Evolutionary conservation across 2,888 invertebrate species (phyloP), one percentile per base, ranked within the genome.

Genomic region (Onthophagus sagittarius): DNA sequence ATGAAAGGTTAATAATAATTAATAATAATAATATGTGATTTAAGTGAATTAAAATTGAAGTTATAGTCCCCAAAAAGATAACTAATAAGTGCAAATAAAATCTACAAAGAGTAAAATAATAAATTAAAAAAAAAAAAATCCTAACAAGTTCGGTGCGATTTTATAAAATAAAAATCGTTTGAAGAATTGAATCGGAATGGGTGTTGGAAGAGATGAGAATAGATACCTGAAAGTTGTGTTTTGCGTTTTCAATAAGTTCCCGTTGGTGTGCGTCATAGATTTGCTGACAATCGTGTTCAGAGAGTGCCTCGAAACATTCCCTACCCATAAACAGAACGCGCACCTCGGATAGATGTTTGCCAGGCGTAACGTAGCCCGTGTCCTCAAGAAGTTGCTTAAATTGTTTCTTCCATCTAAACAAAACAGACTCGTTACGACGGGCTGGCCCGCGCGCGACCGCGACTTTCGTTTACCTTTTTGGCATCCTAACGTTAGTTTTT

Each of bases 191-290:
- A n/a, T n/a, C n/a, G n/a, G 39, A 53, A 53, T 53, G 39, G 23
- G 39, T 53, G 39, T 4, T 11, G 39, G 39, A 53, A 53, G 53
- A 71, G 65, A 69, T 11, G 67, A 23, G 23, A 23, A 31, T 64
- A 73, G 71, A 69, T 75, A 92, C 92, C 87, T 96, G 94, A 83
- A 97, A 94, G 85, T 96, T 96, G 78, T 93, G 93, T 84, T 95
- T 95, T 69, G 97, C 96, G 80, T 93, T 91, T 80, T 95, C 93
- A 82, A 95, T 94, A 77, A 97, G 92, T 83, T 95, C 94, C 80
- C 94, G 89, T 87, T 98, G 98, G 86, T 98, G 97, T 79, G 94
- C 92, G 80, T 97, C 97, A 84, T 98, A 98, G 79, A 98, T 97
- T 80, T 94, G 90, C 82, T 95, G 94, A 81, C 95, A 94, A 83